Evolutionary conservation across 1,140 invertebrate species (phyloP).

Genomic region (Temnothorax curvispinosus): DNA sequence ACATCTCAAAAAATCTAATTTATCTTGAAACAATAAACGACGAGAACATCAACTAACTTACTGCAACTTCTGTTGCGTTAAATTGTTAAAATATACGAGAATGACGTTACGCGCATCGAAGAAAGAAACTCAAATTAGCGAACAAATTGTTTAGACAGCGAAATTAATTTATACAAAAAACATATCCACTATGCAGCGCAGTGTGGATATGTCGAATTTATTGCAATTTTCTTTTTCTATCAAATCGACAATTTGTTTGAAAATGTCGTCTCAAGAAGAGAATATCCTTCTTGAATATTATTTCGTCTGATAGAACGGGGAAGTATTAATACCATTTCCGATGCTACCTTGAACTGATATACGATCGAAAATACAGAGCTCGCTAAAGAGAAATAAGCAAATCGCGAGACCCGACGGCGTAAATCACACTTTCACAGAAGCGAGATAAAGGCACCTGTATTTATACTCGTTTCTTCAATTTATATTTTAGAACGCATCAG

Average conservation of each 20-base stretch:
- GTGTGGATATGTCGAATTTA: not conserved
- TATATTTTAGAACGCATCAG: not conserved
- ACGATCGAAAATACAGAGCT: conserved; percentile 1
- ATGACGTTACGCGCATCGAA: not conserved
- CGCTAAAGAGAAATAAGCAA: conserved; percentile 62
- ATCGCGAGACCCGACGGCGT: conserved; percentile 22
- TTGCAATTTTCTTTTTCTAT: not conserved
- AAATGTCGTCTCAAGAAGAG: not conserved
- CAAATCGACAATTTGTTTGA: conserved; percentile 12
- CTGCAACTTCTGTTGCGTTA: not conserved
- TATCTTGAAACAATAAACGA: not conserved
- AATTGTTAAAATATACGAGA: not conserved
- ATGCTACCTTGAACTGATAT: conserved; percentile 36
- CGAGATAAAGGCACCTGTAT: not conserved
- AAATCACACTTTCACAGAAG: conserved; percentile 65
- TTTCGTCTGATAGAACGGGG: not conserved
- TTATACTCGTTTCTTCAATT: not conserved
- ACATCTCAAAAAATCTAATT: not conserved
- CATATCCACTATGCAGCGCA: not conserved
- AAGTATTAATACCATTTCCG: conserved; percentile 31
- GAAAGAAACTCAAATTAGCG: conserved; percentile 11
- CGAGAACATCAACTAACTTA: not conserved
- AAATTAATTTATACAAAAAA: conserved; percentile 11
- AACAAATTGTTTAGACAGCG: not conserved
- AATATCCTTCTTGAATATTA: not conserved